Evolutionary conservation across 2,888 invertebrate genomes (phyloP).

Genomic region (Cancer borealis): DNA sequence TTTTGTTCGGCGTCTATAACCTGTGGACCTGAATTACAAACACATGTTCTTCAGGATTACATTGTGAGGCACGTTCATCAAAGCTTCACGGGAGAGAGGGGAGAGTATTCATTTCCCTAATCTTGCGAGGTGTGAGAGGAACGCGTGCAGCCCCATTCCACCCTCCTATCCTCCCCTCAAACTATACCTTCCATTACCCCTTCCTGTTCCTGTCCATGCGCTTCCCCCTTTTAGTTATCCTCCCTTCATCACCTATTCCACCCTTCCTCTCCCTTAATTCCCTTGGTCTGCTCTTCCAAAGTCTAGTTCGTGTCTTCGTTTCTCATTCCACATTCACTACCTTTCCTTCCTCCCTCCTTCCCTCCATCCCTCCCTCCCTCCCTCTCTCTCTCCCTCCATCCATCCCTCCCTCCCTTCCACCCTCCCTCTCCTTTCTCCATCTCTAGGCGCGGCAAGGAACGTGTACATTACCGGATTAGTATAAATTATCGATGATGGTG

Average conservation of each 20-base stretch:
- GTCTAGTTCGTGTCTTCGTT: background rate
- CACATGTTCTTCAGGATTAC: conserved; percentile 20
- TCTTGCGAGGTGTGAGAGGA: background rate
- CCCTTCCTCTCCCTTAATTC: conserved; percentile 28
- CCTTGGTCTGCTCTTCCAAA: background rate
- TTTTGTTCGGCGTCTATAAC: background rate
- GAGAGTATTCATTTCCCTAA: background rate
- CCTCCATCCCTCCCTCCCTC: background rate
- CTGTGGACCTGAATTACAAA: background rate
- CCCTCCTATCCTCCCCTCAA: background rate
- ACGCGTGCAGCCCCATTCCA: background rate
- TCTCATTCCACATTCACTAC: background rate
- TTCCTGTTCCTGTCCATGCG: background rate
- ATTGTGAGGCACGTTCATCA: conserved; percentile 20
- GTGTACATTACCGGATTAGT: conserved; percentile 40
- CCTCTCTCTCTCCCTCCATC: background rate
- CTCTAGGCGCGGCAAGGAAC: background rate
- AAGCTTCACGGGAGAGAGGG: background rate
- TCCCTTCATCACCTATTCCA: conserved; percentile 28
- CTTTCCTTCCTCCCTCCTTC: background rate
- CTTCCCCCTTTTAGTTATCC: background rate
- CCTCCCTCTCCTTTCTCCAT: background rate
- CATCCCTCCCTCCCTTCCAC: background rate
- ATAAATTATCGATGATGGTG: conserved; percentile 2
- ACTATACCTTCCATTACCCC: background rate